Evolutionary conservation across 1,140 invertebrate species (phyloP), one percentile per base, ranked within the genome.

Genomic region (Tetragnatha versicolor): DNA sequence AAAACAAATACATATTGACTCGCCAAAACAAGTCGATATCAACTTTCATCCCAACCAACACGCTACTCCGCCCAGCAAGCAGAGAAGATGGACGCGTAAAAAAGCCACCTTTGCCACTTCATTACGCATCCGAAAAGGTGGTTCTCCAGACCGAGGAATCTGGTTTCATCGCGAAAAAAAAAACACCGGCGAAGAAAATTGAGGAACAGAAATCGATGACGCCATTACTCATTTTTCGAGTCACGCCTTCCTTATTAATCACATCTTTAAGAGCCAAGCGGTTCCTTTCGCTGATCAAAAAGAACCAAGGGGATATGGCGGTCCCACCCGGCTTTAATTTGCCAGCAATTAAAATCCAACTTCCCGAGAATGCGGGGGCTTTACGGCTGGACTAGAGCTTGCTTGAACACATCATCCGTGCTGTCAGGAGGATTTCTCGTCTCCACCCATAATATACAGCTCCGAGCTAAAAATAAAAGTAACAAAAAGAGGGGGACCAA

Each of bases 231-330:
- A 75, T 75, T 63, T 75, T 75, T 33, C 39, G 31, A 37, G 58
- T 63, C 72, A 75, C 72, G 72, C 72, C 72, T 49, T 27, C 70
- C 72, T 63, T 75, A 75, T 75, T 75, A 75, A 75, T 75, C 72
- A 75, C 72, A 63, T 75, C 72, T 75, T 63, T 75, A 63, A 60
- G 63, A 75, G 31, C 55, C 69, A 17, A 75, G 72, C 72, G 72
- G 72, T 75, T 75, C 39, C 72, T 75, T 75, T 75, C 58, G 22
- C 22, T 20, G 22, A 60, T 2, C 25, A 33, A 3, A 37, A 39
- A 17, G 35, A 25, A 66, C 22, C 12, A 55, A 66, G 27, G 42
- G 51, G 39, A 33, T 17, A 61, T 31, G 58, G 6, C 12, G 29
- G 29, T 33, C 10, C 29, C 55, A 60, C 55, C 49, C 42, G 42